phyloP scores from a whole-genome alignment of 1,140 invertebrate species.

The Condylostylus longicornis region DNA sequence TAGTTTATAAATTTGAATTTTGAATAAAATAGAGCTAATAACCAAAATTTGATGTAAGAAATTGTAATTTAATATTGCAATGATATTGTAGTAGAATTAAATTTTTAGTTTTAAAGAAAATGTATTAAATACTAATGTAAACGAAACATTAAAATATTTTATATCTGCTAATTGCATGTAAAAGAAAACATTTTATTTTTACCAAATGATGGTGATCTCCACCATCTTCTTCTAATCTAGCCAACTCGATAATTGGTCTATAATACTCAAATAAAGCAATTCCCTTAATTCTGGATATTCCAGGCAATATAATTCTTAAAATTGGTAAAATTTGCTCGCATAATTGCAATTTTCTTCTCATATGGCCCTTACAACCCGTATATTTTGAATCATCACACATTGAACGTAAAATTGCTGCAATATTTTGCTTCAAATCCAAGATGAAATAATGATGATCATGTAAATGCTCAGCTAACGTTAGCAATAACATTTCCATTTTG shows the following conservation, averaged over 20 bases:
- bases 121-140: background rate
- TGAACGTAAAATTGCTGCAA: conserved; percentile 42
- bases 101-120: background rate
- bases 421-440: conserved; percentile 47
- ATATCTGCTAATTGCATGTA: conserved; percentile 11
- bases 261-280: conserved; percentile 61
- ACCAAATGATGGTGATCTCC: too few relatives aligned
- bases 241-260: conserved; percentile 45
- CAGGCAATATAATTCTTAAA: conserved; percentile 51
- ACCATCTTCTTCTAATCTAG: too few relatives aligned
- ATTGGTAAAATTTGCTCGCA: conserved; percentile 49
- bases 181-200: conserved; percentile 17
- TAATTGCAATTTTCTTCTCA: conserved; percentile 45
- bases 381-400: conserved; percentile 34
- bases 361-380: conserved; percentile 37
- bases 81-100: background rate
- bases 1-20: background rate
- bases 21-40: background rate
- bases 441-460: conserved; percentile 49
- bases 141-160: conserved; percentile 13
- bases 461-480: conserved; percentile 38
- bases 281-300: conserved; percentile 52
- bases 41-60: background rate
- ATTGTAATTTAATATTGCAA: background rate
- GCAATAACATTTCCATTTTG: conserved; percentile 40